These are phyloP conservation scores for Daktulosphaira vitifoliae DNA, from an alignment of 1,140 invertebrate species.

Conservation along the genomic window DNA sequence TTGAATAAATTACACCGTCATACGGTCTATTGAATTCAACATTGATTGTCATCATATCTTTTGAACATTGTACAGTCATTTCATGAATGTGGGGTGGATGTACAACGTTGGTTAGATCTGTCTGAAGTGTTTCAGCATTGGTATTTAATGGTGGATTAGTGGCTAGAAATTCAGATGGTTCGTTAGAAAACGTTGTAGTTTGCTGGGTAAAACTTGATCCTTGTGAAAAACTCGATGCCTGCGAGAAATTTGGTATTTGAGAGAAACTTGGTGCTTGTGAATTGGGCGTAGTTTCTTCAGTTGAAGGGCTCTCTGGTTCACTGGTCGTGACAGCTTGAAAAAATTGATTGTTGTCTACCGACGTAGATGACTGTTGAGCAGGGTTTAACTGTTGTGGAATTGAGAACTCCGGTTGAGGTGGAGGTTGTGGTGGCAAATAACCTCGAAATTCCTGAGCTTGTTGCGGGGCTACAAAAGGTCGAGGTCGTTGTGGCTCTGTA, in stretches of 20 bases:
- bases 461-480: background rate
- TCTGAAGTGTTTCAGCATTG: background rate
- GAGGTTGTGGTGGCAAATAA: background rate
- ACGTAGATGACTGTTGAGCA: background rate
- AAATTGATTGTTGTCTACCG: background rate
- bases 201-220: too few species aligned
- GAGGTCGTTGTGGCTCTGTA: constrained; percentile 2
- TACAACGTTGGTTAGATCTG: constrained; percentile 43
- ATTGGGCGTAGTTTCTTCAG: background rate
- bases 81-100: constrained; percentile 66
- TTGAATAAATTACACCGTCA: constrained; percentile 72
- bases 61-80: constrained; percentile 66
- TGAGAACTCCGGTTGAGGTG: background rate
- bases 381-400: background rate
- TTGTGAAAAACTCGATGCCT: too few species aligned
- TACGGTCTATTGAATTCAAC: constrained; percentile 68
- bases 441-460: background rate
- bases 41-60: constrained; percentile 73
- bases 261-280: too few species aligned
- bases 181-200: background rate
- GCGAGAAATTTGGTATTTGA: too few species aligned
- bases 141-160: background rate
- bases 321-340: background rate
- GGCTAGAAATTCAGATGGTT: background rate
- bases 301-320: background rate